Evolutionary conservation across 2,888 invertebrate species (phyloP).

Genomic region (Dexiosoma caninum): DNA sequence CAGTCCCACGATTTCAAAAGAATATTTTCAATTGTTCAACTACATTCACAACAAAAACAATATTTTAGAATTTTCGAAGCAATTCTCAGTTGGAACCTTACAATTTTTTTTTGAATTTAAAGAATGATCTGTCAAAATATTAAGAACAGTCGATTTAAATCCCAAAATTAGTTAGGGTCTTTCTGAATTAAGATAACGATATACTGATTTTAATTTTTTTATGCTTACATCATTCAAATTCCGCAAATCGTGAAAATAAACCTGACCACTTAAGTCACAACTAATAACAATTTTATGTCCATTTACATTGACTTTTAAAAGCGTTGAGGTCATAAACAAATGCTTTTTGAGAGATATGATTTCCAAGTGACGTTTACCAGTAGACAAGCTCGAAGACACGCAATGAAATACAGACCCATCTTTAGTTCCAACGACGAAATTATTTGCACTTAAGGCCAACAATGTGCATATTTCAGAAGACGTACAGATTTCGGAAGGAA

Average conservation of each 20-base stretch:
- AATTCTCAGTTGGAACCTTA: too few relatives aligned
- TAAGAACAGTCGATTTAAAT: too few relatives aligned
- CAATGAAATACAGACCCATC: slow-evolving; percentile 75
- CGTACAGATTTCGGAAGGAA: slow-evolving; percentile 14
- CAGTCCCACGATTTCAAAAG: too few relatives aligned
- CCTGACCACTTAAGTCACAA: slow-evolving; percentile 76
- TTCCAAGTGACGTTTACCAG: slow-evolving; percentile 67
- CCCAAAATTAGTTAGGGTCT: too few relatives aligned
- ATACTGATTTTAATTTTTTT: too few relatives aligned
- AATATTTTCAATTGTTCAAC: too few relatives aligned
- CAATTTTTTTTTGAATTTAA: too few relatives aligned
- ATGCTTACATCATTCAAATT: slow-evolving; percentile 68
- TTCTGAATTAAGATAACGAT: too few relatives aligned
- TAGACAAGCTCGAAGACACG: slow-evolving; percentile 35
- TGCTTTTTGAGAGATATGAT: slow-evolving; percentile 70
- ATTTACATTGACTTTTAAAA: slow-evolving; percentile 68
- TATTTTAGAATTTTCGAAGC: too few relatives aligned
- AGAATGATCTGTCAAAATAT: too few relatives aligned
- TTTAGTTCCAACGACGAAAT: slow-evolving; percentile 74
- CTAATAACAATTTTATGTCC: slow-evolving; percentile 72
- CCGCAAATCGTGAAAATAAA: slow-evolving; percentile 73
- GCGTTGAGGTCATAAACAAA: slow-evolving; percentile 72
- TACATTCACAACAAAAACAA: too few relatives aligned
- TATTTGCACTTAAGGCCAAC: slow-evolving; percentile 67
- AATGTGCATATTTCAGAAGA: slow-evolving; percentile 69